Evolutionary conservation across 2,797 vertebrate genomes (phyloP), one percentile per base, ranked within the genome.

Genomic region (Oceanodroma leucorhoa): DNA sequence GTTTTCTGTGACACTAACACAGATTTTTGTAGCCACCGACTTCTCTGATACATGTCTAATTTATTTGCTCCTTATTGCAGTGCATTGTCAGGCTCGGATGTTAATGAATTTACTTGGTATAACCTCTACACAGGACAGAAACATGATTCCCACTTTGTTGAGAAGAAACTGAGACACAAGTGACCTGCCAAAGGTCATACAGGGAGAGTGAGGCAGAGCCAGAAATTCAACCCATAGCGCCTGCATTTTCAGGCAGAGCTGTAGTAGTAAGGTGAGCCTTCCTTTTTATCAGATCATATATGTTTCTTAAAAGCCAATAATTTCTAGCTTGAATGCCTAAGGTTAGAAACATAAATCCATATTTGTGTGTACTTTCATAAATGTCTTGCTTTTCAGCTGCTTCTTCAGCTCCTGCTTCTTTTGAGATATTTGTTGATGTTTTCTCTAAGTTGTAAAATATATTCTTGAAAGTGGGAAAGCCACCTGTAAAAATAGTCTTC

Each of bases 121-220:
- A 75, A 92, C 50, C 71, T 73, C 64, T 43, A 20, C 17, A 36
- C 19, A 57, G 82, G 36, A 43, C 6, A 65, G 89, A 90, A 93
- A 91, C 8, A 23, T 29, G 72, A 88, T 72, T 85, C 61, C 36
- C 40, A 87, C n/a, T 95, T 95, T 83, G 12, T 73, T 92, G 79
- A 88, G 66, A 81, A 75, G 89, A 92, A 96, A 78, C 14, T 51
- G 89, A 96, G 72, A 65, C 50, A 32, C 29, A 78, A 81, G 24
- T 65, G 38, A 71, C 50, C 71, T 85, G 57, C 66, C 50, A 91
- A 82, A 84, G 62, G 54, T 93, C 62, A 36, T 12, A 51, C 2
- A 69, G 45, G 14, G 26, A 71, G 67, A 73, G 21, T n/a, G 24
- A 89, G 30, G 22, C 24, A 92, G 78, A 90, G 34, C 5, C 57